Base-by-base conservation (phyloP, 2,888 invertebrate species). In the Epirrhoe tristata region DNA sequence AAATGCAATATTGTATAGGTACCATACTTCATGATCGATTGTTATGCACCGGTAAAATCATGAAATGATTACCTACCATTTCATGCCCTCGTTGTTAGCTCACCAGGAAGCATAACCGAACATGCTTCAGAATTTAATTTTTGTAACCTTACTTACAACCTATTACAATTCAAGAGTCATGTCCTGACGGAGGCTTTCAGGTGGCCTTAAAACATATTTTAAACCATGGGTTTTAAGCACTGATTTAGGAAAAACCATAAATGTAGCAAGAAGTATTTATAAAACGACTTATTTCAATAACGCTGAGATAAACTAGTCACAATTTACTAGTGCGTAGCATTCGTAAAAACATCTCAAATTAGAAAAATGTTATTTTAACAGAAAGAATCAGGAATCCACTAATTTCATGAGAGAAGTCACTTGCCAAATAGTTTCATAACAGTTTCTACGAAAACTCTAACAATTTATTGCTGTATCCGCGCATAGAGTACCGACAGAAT, bases 391-490 rank as follows among this genome's bases (percentile, higher is more conserved):
- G 17, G 31, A 51, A 57, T 51, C 16, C 5, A 16, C 31, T 10
- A 14, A 17, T 50, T 43, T 55, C 34, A 32, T 43, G 17, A 7
- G 48, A 61, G 51, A 56, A 48, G 52, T 51, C 46, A 50, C 63
- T 63, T 63, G 67, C 63, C 63, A 63, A 67, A 63, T 67, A 59
- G 63, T 60, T 67, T 67, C 52, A 36, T 52, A 59, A 56, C 48
- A 53, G 52, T 48, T 67, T 60, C 52, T 52, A 57, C 54, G 59
- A 63, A 63, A 60, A 43, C 14, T 6, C 36, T 8, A 32, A 53
- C 56, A 60, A 56, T 63, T 60, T 57, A 62, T 48, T 39, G 34
- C 24, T 58, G 58, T 53, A 48, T 16, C 48, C n/a, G 51, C 16
- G 52, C 14, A 43, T 24, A 58, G 39, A 61, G 55, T 4, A 24